Conservation (phyloP, 2,113 vertebrate genomes). For the Struthidea cinerea region DNA sequence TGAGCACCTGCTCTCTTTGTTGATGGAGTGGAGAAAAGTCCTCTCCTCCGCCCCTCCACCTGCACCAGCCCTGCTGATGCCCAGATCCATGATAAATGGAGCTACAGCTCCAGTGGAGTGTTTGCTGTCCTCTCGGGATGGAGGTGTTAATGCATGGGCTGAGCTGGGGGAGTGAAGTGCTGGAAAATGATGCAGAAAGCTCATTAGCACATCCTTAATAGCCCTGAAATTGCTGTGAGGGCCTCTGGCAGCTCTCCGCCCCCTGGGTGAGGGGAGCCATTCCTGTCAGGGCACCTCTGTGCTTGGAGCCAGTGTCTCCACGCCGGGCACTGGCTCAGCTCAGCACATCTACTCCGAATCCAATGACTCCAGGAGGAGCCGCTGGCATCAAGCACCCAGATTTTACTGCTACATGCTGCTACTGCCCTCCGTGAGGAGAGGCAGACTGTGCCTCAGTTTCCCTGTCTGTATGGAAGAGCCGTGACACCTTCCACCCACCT, state of each 20-base stretch:
- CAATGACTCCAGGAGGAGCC: fast-evolving
- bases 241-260: background rate
- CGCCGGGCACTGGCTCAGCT: fast-evolving
- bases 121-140: background rate
- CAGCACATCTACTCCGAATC: background rate
- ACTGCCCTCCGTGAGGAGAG: fast-evolving
- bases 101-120: background rate
- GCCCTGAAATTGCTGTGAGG: background rate
- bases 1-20: background rate
- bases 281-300: background rate
- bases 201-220: constrained; percentile 26
- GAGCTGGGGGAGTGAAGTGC: background rate
- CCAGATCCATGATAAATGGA: background rate
- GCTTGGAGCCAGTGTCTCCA: background rate
- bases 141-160: background rate
- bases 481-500: background rate
- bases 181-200: background rate
- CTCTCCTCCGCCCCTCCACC: background rate
- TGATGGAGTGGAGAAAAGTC: background rate
- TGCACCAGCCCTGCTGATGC: background rate
- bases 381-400: background rate
- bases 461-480: background rate
- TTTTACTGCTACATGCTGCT: background rate
- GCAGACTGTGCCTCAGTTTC: background rate
- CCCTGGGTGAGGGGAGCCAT: background rate